phyloP scores from a whole-genome alignment of 2,113 vertebrate species.

The Danionella cerebrum region DNA sequence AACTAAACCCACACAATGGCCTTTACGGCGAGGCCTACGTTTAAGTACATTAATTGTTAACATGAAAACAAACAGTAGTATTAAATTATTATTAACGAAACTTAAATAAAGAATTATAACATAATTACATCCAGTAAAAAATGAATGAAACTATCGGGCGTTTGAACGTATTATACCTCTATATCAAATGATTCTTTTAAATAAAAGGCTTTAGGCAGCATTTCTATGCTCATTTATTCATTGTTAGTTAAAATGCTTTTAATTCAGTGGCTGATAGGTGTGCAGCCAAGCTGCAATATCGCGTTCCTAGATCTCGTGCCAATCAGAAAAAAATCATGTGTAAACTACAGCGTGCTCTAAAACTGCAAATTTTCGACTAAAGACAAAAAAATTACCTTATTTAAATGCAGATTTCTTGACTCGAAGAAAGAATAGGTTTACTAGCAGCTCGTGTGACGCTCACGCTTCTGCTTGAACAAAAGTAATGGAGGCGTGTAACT shows the following conservation, averaged over 20 bases:
- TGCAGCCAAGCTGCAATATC: neutral
- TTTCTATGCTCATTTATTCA: too few species aligned
- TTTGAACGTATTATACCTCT: too few species aligned
- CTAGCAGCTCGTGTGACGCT: conserved; percentile 40
- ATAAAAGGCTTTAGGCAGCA: too few species aligned
- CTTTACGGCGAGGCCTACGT: too few species aligned
- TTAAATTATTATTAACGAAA: too few species aligned
- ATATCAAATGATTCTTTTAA: too few species aligned
- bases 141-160: too few species aligned
- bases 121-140: too few species aligned
- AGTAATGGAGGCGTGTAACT: conserved; percentile 60
- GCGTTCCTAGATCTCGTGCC: neutral
- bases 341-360: neutral
- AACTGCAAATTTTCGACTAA: neutral
- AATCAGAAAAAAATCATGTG: neutral
- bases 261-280: neutral
- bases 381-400: conserved; percentile 39
- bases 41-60: too few species aligned
- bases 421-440: conserved; percentile 19
- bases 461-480: conserved; percentile 61
- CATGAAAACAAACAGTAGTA: too few species aligned
- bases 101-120: too few species aligned
- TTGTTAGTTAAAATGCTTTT: neutral
- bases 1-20: too few species aligned
- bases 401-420: conserved; percentile 8